phyloP scores from a whole-genome alignment of 2,888 invertebrate genomes.

The Labia minor region DNA sequence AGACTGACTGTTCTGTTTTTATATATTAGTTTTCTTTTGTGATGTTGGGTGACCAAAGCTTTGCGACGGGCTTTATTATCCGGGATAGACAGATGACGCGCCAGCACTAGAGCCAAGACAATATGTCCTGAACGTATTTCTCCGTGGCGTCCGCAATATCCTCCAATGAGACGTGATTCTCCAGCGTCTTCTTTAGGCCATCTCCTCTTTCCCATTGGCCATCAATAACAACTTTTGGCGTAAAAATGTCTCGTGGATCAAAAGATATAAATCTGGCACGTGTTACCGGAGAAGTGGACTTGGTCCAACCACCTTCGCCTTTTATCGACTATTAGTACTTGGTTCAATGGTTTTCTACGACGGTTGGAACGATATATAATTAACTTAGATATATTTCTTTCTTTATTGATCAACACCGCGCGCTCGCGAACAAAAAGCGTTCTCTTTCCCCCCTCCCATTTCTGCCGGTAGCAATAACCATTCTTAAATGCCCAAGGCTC shows the following conservation, averaged over 20 bases:
- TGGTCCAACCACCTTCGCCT: too few relatives aligned
- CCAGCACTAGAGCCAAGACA: not conserved
- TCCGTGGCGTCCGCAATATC: constrained; percentile 3
- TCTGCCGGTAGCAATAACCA: not conserved
- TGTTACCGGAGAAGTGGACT: constrained; percentile 16
- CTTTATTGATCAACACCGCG: constrained; percentile 5
- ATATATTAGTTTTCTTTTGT: constrained; percentile 13
- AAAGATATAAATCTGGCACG: constrained; percentile 25
- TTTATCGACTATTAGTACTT: too few relatives aligned
- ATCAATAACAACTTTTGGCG: constrained; percentile 26
- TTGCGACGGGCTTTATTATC: constrained; percentile 6
- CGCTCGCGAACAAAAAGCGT: not conserved
- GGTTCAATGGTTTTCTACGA: too few relatives aligned
- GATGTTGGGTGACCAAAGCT: not conserved
- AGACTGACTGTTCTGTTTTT: not conserved
- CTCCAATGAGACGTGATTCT: constrained; percentile 23
- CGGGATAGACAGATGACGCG: constrained; percentile 13
- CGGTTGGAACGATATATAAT: not conserved
- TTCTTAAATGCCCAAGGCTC: too few relatives aligned
- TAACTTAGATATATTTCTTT: constrained; percentile 7
- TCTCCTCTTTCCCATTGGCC: constrained; percentile 16
- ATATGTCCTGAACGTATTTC: constrained; percentile 13
- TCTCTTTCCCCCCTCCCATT: not conserved
- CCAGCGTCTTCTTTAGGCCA: constrained; percentile 16
- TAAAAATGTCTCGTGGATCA: constrained; percentile 26